phyloP scores from a whole-genome alignment of 2,797 vertebrate genomes.

The Accipiter fasciatus region DNA sequence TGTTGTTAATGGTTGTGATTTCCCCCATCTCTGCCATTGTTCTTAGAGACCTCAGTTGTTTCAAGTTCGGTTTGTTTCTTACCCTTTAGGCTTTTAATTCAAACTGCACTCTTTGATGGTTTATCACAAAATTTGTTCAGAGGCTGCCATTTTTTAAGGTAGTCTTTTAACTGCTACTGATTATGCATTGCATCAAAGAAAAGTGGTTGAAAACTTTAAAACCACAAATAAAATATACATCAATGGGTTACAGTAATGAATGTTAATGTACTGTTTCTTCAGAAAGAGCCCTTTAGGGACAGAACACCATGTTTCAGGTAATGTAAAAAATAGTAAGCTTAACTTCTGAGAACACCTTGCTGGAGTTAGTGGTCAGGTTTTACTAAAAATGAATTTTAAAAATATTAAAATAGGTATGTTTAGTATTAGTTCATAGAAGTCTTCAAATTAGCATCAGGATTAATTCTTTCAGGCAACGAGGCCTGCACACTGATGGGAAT shows the following conservation, averaged over 20 bases:
- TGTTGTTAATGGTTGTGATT: background rate
- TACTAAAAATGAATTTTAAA: background rate
- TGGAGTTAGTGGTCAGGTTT: background rate
- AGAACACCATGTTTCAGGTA: background rate
- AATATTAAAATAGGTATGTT: background rate
- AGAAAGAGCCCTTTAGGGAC: background rate
- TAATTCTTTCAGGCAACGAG: background rate
- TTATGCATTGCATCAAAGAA: slow-evolving; percentile 41
- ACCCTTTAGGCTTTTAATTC: slow-evolving; percentile 17
- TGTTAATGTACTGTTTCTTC: slow-evolving; percentile 17
- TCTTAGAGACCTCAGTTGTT: background rate
- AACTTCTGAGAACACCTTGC: background rate
- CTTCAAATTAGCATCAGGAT: background rate
- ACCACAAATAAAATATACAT: slow-evolving; percentile 60
- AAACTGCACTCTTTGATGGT: slow-evolving; percentile 7
- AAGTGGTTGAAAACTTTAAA: slow-evolving; percentile 58
- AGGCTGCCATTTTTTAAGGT: slow-evolving; percentile 32
- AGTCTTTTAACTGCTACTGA: slow-evolving; percentile 17
- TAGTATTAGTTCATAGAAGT: background rate
- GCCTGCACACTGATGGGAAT: background rate
- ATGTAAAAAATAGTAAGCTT: background rate
- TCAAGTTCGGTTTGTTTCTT: slow-evolving; percentile 14
- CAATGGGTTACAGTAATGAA: slow-evolving; percentile 42
- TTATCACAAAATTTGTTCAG: slow-evolving; percentile 48
- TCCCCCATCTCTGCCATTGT: background rate